Conservation (phyloP, 2,888 invertebrate genomes). For the Thereva nobilitata region DNA sequence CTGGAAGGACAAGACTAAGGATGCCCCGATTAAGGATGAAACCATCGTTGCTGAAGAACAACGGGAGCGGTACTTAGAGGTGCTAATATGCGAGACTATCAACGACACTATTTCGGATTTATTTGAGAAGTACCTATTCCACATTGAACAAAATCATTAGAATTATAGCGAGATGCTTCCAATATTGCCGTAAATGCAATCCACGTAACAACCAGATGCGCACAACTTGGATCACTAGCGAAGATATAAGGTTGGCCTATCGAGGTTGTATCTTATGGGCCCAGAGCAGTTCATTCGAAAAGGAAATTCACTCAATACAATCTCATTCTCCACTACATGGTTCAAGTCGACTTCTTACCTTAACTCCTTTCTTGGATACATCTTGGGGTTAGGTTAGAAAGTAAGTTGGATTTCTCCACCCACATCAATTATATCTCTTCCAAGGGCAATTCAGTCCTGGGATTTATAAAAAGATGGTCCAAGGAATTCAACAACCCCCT, state of each 20-base stretch:
- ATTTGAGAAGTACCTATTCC: slow-evolving; percentile 4
- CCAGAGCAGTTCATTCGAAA: not conserved
- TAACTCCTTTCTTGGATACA: no score
- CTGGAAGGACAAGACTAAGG: not conserved
- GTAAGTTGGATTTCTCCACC: no score
- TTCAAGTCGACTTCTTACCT: no score
- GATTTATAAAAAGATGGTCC: no score
- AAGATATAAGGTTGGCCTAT: not conserved
- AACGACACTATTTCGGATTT: not conserved
- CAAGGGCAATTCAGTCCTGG: no score
- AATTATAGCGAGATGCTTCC: not conserved
- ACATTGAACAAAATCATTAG: not conserved
- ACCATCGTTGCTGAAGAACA: not conserved
- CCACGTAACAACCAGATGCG: no score
- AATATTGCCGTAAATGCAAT: not conserved
- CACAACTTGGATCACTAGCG: not conserved
- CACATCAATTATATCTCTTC: no score
- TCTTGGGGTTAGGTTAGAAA: no score
- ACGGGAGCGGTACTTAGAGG: not conserved
- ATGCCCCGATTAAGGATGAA: not conserved
- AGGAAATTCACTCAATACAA: not conserved
- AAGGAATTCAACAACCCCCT: no score
- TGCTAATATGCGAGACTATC: not conserved
- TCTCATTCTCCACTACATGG: no score
- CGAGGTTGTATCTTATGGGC: not conserved